A percentile compares a stretch with the other conserved stretches of the same genome.
These are phyloP conservation scores for Menura novaehollandiae DNA, from an alignment of 2,113 vertebrate genomes.

Conservation along the genomic window DNA sequence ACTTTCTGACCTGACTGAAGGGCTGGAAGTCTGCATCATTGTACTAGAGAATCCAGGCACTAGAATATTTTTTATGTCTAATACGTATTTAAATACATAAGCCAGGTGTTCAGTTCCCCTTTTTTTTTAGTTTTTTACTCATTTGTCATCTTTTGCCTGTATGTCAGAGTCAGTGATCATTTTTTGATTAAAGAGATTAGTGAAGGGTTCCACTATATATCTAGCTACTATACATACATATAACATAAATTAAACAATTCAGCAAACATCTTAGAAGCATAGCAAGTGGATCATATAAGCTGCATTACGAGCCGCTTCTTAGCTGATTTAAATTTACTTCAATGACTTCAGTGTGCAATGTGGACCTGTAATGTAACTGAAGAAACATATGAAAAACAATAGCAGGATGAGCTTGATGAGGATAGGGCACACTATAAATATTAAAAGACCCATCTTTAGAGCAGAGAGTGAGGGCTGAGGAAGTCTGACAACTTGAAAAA, in stretches of 20 bases:
- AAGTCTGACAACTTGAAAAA: not conserved
- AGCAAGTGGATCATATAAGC: not conserved
- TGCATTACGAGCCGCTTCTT: not conserved
- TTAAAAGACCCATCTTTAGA: not conserved
- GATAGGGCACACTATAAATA: not conserved
- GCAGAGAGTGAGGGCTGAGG: not conserved
- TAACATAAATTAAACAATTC: not conserved
- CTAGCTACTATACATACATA: not conserved
- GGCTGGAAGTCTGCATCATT: not conserved
- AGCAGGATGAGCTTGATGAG: not conserved
- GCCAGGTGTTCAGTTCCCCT: not conserved
- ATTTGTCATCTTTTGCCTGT: not conserved
- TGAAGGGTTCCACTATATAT: not conserved
- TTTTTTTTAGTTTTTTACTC: not conserved
- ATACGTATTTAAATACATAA: not conserved
- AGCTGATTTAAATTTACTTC: not conserved
- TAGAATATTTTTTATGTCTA: not conserved
- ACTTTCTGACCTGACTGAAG: accelerated
- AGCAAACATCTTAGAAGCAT: not conserved
- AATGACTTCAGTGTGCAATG: not conserved
- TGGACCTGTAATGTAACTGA: not conserved
- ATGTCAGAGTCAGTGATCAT: not conserved
- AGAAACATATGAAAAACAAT: not conserved
- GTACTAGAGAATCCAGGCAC: not conserved
- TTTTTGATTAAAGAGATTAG: not conserved